phyloP scores from a whole-genome alignment of 2,888 invertebrate species.

The Sminthurides aquaticus region DNA sequence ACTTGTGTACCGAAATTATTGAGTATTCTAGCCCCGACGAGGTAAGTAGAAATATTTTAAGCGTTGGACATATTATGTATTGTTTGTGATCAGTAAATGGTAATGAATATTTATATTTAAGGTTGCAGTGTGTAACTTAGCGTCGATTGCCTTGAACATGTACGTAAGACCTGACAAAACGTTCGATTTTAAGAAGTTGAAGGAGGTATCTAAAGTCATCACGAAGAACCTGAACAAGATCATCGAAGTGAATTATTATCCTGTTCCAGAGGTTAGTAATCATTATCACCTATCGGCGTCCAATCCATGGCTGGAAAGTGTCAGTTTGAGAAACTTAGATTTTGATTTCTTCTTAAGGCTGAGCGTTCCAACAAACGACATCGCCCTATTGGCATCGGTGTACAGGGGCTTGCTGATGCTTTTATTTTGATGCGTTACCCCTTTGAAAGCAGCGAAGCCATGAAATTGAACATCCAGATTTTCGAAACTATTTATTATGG shows the following conservation, averaged over 20 bases:
- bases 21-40: conserved; percentile 89
- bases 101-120: too few species aligned
- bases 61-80: too few species aligned
- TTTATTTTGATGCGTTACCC: conserved; percentile 88
- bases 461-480: conserved; percentile 81
- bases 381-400: conserved; percentile 71
- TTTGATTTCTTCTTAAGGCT: conserved; percentile 47
- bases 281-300: not conserved
- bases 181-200: conserved; percentile 81
- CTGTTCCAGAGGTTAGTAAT: conserved; percentile 73
- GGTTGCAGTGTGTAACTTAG: conserved; percentile 94
- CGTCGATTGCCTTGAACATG: conserved; percentile 92
- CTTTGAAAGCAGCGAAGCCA: conserved; percentile 82
- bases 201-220: conserved; percentile 76
- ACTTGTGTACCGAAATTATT: conserved; percentile 95
- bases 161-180: conserved; percentile 72
- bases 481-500: conserved; percentile 97
- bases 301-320: too few species aligned
- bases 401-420: conserved; percentile 95
- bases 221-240: conserved; percentile 91
- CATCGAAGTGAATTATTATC: conserved; percentile 94
- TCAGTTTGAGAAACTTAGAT: too few species aligned
- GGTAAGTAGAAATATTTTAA: conserved; percentile 46
- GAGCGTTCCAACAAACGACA: conserved; percentile 70
- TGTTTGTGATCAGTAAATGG: too few species aligned